Percentiles rank a stretch among this genome's conserved stretches.
Conservation (phyloP, 1,140 invertebrate genomes). For the Drosophila watanabei region DNA sequence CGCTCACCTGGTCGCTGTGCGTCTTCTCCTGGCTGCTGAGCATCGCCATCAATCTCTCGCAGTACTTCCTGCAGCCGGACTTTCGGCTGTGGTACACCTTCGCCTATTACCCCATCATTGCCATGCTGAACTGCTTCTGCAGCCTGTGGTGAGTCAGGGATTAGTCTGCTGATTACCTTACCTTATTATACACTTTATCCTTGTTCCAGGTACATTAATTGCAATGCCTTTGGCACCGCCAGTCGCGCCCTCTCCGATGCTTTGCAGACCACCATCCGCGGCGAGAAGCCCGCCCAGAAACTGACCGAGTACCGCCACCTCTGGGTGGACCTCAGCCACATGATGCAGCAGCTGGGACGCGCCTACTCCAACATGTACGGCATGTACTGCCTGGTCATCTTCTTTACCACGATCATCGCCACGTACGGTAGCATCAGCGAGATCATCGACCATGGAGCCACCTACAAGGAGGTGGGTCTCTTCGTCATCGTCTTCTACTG, state of each 20-base stretch:
- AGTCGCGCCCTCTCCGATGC: slow-evolving; percentile 88
- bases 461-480: slow-evolving; percentile 89
- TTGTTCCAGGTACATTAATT: slow-evolving; percentile 86
- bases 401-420: slow-evolving; percentile 90
- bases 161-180: background rate
- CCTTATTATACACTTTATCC: background rate
- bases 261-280: slow-evolving; percentile 87
- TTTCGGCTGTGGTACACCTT: slow-evolving; percentile 90
- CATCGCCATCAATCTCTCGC: slow-evolving; percentile 88
- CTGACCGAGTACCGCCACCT: slow-evolving; percentile 89
- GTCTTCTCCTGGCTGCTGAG: slow-evolving; percentile 88
- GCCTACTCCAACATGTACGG: slow-evolving; percentile 91
- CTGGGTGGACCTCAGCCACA: slow-evolving; percentile 90
- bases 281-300: slow-evolving; percentile 87
- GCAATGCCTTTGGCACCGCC: slow-evolving; percentile 89
- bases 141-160: slow-evolving; percentile 86
- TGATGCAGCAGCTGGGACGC: slow-evolving; percentile 90
- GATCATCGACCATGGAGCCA: slow-evolving; percentile 89
- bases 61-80: slow-evolving; percentile 89
- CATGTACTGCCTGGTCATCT: slow-evolving; percentile 89
- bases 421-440: slow-evolving; percentile 89
- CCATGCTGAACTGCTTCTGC: slow-evolving; percentile 90
- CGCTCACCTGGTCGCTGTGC: slow-evolving; percentile 88
- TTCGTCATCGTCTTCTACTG: slow-evolving; percentile 90
- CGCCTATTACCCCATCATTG: slow-evolving; percentile 90